A percentile compares a stretch with the other conserved stretches of the same genome.
Evolutionary conservation across 64 coral and sea anemone genomes (phyloP).

Genomic region (Stichodactyla mertensii): DNA sequence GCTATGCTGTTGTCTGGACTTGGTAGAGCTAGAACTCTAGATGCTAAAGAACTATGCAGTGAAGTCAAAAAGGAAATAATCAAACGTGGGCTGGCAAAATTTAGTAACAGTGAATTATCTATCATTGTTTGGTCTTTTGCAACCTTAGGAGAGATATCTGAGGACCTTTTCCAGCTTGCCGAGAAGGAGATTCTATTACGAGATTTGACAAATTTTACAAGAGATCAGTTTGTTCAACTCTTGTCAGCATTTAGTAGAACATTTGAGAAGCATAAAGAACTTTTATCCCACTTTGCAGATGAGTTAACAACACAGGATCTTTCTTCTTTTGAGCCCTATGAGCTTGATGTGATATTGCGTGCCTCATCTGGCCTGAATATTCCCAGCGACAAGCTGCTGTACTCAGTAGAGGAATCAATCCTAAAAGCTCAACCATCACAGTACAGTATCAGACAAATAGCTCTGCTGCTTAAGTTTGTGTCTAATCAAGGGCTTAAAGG

Average conservation of each 20-base stretch:
- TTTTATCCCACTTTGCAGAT: conserved; percentile 5
- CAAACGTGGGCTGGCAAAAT: conserved; percentile 2
- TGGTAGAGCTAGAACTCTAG: conserved; percentile 11
- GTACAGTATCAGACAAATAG: conserved; percentile 11
- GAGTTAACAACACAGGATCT: conserved; percentile 12
- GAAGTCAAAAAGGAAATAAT: neutral
- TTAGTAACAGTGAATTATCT: conserved; percentile 7
- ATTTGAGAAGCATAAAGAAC: neutral
- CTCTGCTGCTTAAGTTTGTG: conserved; percentile 11
- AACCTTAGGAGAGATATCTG: neutral
- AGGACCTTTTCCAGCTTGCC: conserved; percentile 15
- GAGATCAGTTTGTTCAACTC: conserved; percentile 26
- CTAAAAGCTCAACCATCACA: conserved; percentile 5
- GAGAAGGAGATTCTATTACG: conserved; percentile 9
- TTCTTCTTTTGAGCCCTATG: neutral
- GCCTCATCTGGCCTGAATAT: neutral
- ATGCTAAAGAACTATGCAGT: neutral
- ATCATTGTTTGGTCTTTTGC: conserved; percentile 30
- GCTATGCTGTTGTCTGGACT: conserved; percentile 24
- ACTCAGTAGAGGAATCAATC: neutral
- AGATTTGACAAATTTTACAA: conserved; percentile 4
- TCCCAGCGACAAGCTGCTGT: neutral
- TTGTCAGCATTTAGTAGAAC: conserved; percentile 17
- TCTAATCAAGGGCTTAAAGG: conserved; percentile 11
- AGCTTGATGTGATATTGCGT: conserved; percentile 10